phyloP scores from a whole-genome alignment of 2,113 vertebrate species.

The Talpa occidentalis region DNA sequence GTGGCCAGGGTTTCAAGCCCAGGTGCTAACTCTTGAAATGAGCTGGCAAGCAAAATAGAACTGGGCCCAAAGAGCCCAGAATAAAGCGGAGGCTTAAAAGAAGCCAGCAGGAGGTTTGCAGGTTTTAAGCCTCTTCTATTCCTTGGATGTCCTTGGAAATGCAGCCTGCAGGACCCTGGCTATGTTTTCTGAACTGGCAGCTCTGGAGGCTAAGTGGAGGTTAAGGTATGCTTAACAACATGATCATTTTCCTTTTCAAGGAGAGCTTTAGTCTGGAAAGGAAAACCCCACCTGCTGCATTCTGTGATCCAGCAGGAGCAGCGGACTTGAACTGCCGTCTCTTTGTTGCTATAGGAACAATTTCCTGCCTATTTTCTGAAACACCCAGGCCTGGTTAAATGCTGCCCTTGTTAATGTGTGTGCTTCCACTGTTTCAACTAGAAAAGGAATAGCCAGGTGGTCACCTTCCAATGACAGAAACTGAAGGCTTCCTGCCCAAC shows the following conservation, averaged over 20 bases:
- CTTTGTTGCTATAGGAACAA: slow-evolving; percentile 76
- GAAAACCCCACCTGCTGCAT: background rate
- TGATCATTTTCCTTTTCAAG: slow-evolving; percentile 3
- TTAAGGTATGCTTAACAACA: background rate
- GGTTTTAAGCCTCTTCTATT: background rate
- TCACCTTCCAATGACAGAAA: background rate
- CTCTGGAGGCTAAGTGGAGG: background rate
- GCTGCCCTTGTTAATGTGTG: background rate
- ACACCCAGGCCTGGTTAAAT: background rate
- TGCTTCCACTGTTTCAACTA: background rate
- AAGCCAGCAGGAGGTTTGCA: background rate
- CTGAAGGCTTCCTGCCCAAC: background rate
- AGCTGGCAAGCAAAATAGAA: slow-evolving; percentile 38
- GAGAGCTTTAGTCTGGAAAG: background rate
- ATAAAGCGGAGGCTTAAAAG: background rate
- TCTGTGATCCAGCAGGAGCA: background rate
- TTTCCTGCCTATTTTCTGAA: slow-evolving; percentile 50
- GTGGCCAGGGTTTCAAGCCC: background rate
- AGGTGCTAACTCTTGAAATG: slow-evolving; percentile 30
- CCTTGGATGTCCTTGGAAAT: background rate
- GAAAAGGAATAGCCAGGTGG: background rate
- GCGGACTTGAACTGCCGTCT: slow-evolving; percentile 39
- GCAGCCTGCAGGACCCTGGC: background rate
- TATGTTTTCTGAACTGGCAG: background rate
- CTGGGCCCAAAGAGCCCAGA: background rate